A percentile compares a stretch with the other conserved stretches of the same genome.
Conservation (phyloP, 35 echinoderm and acorn worm species). For the Strongylocentrotus purpuratus region DNA sequence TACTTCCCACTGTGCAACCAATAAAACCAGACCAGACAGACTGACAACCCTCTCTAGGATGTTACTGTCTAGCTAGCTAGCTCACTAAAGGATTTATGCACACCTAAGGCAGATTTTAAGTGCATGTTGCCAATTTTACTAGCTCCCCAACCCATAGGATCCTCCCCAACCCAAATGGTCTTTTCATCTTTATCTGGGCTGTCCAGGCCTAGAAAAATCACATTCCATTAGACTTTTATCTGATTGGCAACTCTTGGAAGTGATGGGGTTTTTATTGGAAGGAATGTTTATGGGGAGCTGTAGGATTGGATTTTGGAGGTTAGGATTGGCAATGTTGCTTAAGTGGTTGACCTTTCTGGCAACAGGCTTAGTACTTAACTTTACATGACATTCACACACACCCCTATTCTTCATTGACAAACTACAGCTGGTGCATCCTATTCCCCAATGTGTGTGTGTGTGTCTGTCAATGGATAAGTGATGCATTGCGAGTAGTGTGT, state of each 20-base stretch:
- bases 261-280: not conserved
- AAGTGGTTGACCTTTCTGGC: constrained; percentile 52
- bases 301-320: constrained; percentile 14
- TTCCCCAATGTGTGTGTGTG: not conserved
- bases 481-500: not conserved
- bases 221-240: not conserved
- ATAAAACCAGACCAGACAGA: not conserved
- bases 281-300: not conserved
- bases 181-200: not conserved
- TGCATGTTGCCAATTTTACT: constrained; percentile 34
- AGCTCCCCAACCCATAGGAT: not conserved
- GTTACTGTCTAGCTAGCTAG: not conserved
- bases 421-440: not conserved
- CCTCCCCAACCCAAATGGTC: not conserved
- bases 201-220: not conserved
- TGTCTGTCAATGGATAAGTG: constrained; percentile 22
- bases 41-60: not conserved
- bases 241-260: constrained; percentile 8
- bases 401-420: not conserved
- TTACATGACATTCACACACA: constrained; percentile 40
- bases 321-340: constrained; percentile 48
- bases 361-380: constrained; percentile 37
- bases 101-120: constrained; percentile 36
- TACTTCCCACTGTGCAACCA: not conserved
- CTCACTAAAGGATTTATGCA: constrained; percentile 42